phyloP scores from a whole-genome alignment of 2,113 vertebrate species.

The Eurypyga helias region DNA sequence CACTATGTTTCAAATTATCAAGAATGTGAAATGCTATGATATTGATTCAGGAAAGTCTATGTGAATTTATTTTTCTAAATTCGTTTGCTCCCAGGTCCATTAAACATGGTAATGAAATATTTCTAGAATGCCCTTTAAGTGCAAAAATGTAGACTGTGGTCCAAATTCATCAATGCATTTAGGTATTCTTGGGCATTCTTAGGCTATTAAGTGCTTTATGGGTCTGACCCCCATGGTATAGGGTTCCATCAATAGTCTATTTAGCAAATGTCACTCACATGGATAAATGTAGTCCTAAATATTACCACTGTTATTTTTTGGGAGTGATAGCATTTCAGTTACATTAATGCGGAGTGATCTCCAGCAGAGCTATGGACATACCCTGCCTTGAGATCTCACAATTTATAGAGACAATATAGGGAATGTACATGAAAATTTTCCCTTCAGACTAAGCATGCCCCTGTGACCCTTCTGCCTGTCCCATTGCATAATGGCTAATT shows the following conservation, averaged over 20 bases:
- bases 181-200: background rate
- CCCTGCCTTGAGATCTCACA: background rate
- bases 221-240: background rate
- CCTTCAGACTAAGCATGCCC: background rate
- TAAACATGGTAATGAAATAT: background rate
- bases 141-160: background rate
- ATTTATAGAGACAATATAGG: background rate
- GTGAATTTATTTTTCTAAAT: slow-evolving; percentile 46
- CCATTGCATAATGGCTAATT: background rate
- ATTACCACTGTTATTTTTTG: background rate
- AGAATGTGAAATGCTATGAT: slow-evolving; percentile 34
- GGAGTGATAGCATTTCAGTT: background rate
- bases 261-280: background rate
- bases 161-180: background rate
- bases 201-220: background rate
- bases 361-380: background rate
- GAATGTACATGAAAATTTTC: background rate
- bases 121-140: background rate
- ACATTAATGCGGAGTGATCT: background rate
- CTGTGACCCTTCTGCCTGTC: background rate
- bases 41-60: slow-evolving; percentile 42
- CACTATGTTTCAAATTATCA: slow-evolving; percentile 2
- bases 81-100: slow-evolving; percentile 3
- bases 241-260: background rate
- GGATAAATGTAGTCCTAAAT: background rate